Evolutionary conservation across 1,140 invertebrate species (phyloP), one percentile per base, ranked within the genome.

Genomic region (Drosophila pachea): DNA sequence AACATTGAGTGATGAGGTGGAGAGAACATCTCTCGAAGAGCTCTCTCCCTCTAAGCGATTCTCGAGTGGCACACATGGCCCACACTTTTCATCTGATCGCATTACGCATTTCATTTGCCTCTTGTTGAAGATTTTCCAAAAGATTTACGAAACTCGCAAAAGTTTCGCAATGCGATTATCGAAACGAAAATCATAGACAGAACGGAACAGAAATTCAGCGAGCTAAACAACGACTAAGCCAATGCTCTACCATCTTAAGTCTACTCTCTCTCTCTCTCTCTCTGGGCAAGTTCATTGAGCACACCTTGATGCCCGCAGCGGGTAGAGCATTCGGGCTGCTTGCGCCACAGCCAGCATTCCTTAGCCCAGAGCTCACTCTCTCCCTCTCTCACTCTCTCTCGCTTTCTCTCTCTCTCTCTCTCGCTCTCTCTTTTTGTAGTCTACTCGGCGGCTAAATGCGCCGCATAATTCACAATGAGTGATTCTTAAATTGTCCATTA

Each of bases 401-500:
- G n/a, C 22, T 22, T 3, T 22, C 22, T 1, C 22, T 3, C 22
- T 22, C 1, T 22, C 22, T 3, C n/a, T n/a, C 22, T 22, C 22
- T 22, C 22, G 22, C 22, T 3, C 22, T 22, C 1, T 22, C 22
- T 3, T 22, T n/a, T 43, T 12, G 59, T 67, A 74, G 66, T 76
- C 73, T 76, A 78, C 76, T 78, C 76, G 73, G 69, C 79, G 73
- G 78, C 73, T 84, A 84, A 84, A 84, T 84, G 81, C 81, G 73
- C 73, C 81, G 81, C 81, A 84, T 84, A 84, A 84, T 84, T 84
- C 81, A 84, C 81, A 84, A 86, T 84, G 81, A 84, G 81, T 84
- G 81, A 84, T 84, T 84, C 81, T 86, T 84, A 84, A 84, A 84
- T 84, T 84, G 81, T 84, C 81, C 81, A 84, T 84, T 84, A 84